Base-by-base conservation (phyloP, 2,797 vertebrate species). In the Lateolabrax maculatus region DNA sequence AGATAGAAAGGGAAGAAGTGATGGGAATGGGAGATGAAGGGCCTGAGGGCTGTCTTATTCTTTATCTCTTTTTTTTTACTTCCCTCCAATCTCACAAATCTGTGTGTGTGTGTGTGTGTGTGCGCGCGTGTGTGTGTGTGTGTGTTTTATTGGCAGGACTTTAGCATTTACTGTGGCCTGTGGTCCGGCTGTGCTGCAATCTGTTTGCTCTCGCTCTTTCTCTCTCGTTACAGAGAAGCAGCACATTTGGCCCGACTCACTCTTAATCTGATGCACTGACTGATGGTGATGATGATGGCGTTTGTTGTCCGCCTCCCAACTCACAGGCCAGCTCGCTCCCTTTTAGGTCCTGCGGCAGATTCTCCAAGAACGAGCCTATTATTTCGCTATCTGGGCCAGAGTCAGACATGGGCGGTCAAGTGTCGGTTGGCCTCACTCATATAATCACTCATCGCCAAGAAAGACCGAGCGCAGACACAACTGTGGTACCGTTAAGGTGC, bases 101-200 rank as follows among this genome's bases (percentile, higher is more conserved):
- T 44, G 52, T 53, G 44, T n/a, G 18, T 77, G 51, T 73, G 56
- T 63, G 49, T 44, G 36, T 68, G 55, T 53, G 58, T 71, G 25
- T 71, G 43, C 23, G 52, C 34, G 62, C 48, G 44, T 36, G n/a
- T 56, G 16, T 71, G n/a, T 68, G 48, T 62, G 55, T 27, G 71
- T 53, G 60, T 77, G 63, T 72, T 58, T 70, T 48, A 77, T 64
- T 82, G 79, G 84, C 71, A 80, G 73, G 76, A 51, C 85, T 77
- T 64, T 19, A 65, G 43, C 36, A 0, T 74, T 68, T 39, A 57
- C 71, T 74, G 73, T n/a, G 39, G 49, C 78, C 46, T 41, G 69
- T 21, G n/a, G 66, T 79, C 86, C 72, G 25, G 66, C 86, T 90
- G 90, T 51, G 86, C 68, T 62, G 61, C 89, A 89, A 85, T 89